Conservation (phyloP, 2,113 vertebrate genomes). For the Percina caprodes region DNA sequence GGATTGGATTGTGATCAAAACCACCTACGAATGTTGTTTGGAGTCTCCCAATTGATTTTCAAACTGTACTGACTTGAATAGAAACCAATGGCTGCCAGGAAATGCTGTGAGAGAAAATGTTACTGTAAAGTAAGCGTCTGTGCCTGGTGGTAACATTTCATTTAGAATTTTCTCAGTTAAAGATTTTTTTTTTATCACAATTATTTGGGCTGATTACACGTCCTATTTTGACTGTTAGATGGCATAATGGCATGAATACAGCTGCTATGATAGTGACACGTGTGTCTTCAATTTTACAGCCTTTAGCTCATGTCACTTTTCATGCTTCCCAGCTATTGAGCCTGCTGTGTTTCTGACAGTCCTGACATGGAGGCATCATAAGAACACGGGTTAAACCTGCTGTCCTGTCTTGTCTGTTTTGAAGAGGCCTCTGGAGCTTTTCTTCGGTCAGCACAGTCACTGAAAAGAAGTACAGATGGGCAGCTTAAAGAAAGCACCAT, state of each 20-base stretch:
- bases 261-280: slow-evolving; percentile 29
- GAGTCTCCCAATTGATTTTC: no score
- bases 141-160: no score
- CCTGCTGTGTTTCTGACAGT: slow-evolving; percentile 64
- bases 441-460: not conserved
- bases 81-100: no score
- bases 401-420: slow-evolving; percentile 20
- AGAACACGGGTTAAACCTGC: slow-evolving; percentile 46
- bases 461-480: slow-evolving; percentile 36
- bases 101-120: no score
- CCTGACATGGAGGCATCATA: slow-evolving; percentile 29
- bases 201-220: no score
- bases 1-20: no score
- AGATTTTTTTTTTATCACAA: no score
- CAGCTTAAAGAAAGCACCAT: slow-evolving; percentile 46
- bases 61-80: no score
- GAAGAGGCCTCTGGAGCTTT: slow-evolving; percentile 14
- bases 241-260: not conserved
- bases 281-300: slow-evolving; percentile 25
- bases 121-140: no score
- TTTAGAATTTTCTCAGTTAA: no score
- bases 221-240: no score
- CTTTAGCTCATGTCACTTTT: slow-evolving; percentile 25
- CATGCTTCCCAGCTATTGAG: slow-evolving; percentile 1
- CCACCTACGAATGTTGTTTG: no score